A percentile compares a stretch with the other conserved stretches of the same genome.
phyloP scores from a whole-genome alignment of 2,797 vertebrate genomes.

The Mormyrops attenuatus region DNA sequence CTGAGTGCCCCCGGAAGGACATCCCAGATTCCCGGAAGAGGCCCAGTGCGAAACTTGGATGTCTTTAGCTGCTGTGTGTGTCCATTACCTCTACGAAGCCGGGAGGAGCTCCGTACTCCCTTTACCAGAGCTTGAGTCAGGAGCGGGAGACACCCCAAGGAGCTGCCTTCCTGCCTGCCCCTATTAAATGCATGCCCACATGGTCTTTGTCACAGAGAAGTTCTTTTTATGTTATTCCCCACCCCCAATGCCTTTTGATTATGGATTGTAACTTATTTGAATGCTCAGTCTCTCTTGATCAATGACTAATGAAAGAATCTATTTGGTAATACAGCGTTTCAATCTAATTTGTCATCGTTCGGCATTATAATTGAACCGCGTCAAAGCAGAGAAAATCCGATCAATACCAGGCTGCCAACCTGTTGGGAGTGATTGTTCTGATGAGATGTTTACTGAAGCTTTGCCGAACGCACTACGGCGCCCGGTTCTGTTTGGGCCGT shows the following conservation, averaged over 20 bases:
- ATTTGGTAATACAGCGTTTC: not conserved
- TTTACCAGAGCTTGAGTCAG: slow-evolving; percentile 8
- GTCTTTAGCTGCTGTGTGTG: slow-evolving; percentile 60
- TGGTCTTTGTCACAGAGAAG: slow-evolving; percentile 38
- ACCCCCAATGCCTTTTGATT: slow-evolving; percentile 6
- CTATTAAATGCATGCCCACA: slow-evolving; percentile 26
- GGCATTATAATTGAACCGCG: not conserved
- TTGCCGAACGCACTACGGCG: slow-evolving; percentile 21
- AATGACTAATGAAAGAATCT: slow-evolving; percentile 23
- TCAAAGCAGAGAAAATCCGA: not conserved
- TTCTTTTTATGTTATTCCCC: slow-evolving; percentile 25
- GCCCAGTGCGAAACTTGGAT: slow-evolving; percentile 39
- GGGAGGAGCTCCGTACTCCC: slow-evolving; percentile 25
- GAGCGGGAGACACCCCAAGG: not conserved
- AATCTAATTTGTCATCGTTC: not conserved
- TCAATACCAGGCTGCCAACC: slow-evolving; percentile 34
- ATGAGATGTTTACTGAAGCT: slow-evolving; percentile 33
- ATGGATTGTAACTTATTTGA: slow-evolving; percentile 32
- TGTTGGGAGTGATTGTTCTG: slow-evolving; percentile 46
- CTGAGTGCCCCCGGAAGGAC: slow-evolving; percentile 27
- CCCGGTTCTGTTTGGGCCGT: slow-evolving; percentile 52
- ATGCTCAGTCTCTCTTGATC: slow-evolving; percentile 21
- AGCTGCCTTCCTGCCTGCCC: not conserved
- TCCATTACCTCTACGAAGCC: slow-evolving; percentile 60
- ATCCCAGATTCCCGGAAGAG: slow-evolving; percentile 17